Evolutionary conservation across 2,113 vertebrate species (phyloP), one percentile per base, ranked within the genome.

Genomic region (Amia ocellicauda): DNA sequence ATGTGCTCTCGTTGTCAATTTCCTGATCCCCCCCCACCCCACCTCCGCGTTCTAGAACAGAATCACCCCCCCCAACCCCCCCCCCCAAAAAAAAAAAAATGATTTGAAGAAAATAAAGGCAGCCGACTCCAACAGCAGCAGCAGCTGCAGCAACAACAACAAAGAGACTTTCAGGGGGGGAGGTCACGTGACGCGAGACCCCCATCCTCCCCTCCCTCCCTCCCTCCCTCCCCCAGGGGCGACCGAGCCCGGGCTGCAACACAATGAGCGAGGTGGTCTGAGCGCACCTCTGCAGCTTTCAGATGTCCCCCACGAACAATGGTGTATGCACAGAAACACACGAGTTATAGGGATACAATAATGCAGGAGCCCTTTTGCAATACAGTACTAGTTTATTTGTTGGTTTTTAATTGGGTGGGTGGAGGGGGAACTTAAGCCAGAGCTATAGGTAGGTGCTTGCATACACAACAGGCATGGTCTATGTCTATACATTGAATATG

Each of bases 111-210:
- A 56, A 45, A 52, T n/a, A 45, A 47, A 24, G 47, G 22, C 45
- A 40, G 23, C 47, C 61, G 20, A 57, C 36, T 24, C 17, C 23
- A 49, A 61, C 41, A 72, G 66, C 75, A 43, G 74, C 72, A 50
- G 80, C 72, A 57, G 51, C 65, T 19, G 49, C 41, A 55, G 66
- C 66, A 41, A 64, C 61, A 76, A 81, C 80, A 84, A 83, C 80
- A 84, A 84, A 84, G 84, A 74, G 78, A 82, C 68, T 66, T 64
- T 66, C 70, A 70, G 73, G 66, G 67, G 69, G 64, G 68, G 62
- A 17, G 67, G 70, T 79, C 82, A 85, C 80, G 81, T 85, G 83
- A 77, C 58, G 23, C 59, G 65, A 72, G 52, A 47, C 71, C 62
- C 72, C 69, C n/a, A n/a, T n/a, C 68, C 66, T 53, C 58, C 73